Conservation (phyloP, 2,888 invertebrate genomes). For the Pheosia gnoma region DNA sequence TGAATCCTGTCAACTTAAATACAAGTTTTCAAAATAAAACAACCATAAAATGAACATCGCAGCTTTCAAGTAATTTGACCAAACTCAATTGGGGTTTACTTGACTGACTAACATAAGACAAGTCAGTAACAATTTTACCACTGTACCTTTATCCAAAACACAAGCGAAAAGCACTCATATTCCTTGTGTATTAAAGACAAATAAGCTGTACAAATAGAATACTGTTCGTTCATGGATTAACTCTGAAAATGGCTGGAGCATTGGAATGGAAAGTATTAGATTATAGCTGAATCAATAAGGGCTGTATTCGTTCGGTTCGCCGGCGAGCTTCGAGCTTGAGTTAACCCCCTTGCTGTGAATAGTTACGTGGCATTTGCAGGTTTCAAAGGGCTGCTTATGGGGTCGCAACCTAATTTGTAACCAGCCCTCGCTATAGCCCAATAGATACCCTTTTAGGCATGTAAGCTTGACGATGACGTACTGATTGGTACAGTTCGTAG, state of each 20-base stretch:
- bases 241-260: constrained; percentile 34
- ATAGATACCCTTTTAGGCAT: too few relatives aligned
- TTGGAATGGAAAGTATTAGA: constrained; percentile 52
- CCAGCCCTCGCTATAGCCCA: too few relatives aligned
- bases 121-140: constrained; percentile 26
- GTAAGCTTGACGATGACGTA: too few relatives aligned
- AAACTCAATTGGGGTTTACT: constrained; percentile 40
- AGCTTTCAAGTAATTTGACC: constrained; percentile 37
- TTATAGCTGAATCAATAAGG: constrained; percentile 52
- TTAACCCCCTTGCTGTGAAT: constrained; percentile 17
- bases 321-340: constrained; percentile 36
- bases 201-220: constrained; percentile 4
- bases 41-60: constrained; percentile 13
- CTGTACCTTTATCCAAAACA: neutral
- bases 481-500: too few relatives aligned
- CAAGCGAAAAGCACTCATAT: constrained; percentile 15
- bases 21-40: too few relatives aligned
- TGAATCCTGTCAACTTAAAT: too few relatives aligned
- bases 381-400: neutral
- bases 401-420: neutral
- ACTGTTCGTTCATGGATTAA: constrained; percentile 33
- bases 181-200: neutral
- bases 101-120: constrained; percentile 31
- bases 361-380: constrained; percentile 9
- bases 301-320: constrained; percentile 31